Base-by-base conservation (phyloP, 1,140 invertebrate species). In the Protaetia brevitarsis region DNA sequence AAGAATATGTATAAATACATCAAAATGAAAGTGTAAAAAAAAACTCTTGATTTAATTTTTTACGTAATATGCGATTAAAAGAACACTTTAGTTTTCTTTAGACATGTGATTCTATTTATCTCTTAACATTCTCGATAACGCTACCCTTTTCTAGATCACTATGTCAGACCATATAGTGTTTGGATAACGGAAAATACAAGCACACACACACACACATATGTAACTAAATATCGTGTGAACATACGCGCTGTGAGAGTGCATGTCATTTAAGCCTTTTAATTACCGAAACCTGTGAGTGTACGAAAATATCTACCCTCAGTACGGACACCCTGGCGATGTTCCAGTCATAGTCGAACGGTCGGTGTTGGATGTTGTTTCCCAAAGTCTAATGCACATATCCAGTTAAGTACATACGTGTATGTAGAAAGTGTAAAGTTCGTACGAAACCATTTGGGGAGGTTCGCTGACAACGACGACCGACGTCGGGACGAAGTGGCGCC, bases 381-480 rank as follows among this genome's bases (percentile, higher is more conserved):
- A 51, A 23, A 6, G 41, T 51, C 41, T 51, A 51, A 51, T 51
- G 41, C 13, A 51, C 26, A 19, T 51, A 19, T 51, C 19, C 41
- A 19, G 41, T 19, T 23, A 26, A 51, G 26, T 7, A 19, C 16
- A 23, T 19, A 34, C 13, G 13, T 37, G 34, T 37, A 37, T 37
- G 10, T 3, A 37, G 34, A 37, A 11, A 37, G 34, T 51, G 41
- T 23, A 51, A 51, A 23, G 41, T 51, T 51, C 21, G 13, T 19
- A 10, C 16, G 13, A 23, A 7, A 51, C 19, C 41, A 51, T 51
- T 51, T 51, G 41, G 41, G 13, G 16, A 51, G 41, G 41, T 51
- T 51, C 16, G 41, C 41, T 51, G 41, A 19, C 41, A 51, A 51
- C 41, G 41, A 51, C 41, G 41, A 51, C 41, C 41, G 41, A 51